These are phyloP conservation scores for Atta colombica DNA, from an alignment of 1,140 invertebrate species.

Conservation along the genomic window DNA sequence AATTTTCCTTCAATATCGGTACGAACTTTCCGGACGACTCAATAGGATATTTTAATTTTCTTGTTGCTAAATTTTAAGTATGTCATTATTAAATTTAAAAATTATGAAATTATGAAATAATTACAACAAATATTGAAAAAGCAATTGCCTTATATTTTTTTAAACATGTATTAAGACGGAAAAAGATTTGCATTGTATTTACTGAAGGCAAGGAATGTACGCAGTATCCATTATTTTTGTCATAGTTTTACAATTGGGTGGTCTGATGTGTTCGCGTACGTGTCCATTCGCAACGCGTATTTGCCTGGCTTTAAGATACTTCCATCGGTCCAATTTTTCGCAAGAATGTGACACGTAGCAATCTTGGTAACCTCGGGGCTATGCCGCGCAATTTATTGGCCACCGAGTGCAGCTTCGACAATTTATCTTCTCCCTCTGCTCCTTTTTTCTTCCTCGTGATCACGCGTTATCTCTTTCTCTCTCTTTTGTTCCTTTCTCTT, in stretches of 20 bases:
- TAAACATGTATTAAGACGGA: neutral
- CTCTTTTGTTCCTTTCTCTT: neutral
- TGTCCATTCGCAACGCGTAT: constrained; percentile 71
- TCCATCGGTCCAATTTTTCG: constrained; percentile 77
- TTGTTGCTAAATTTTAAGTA: neutral
- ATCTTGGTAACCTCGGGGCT: constrained; percentile 77
- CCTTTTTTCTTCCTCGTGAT: constrained; percentile 20
- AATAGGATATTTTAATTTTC: neutral
- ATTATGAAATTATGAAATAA: neutral
- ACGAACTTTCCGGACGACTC: too few species aligned
- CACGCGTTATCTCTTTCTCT: neutral
- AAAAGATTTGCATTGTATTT: constrained; percentile 1
- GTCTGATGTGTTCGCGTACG: constrained; percentile 60
- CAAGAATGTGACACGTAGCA: constrained; percentile 79
- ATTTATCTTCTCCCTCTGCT: constrained; percentile 74
- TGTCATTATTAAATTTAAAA: constrained; percentile 9
- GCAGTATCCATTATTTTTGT: constrained; percentile 42
- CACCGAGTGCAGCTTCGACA: constrained; percentile 74
- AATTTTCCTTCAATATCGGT: too few species aligned
- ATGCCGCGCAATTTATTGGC: constrained; percentile 74
- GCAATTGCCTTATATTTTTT: constrained; percentile 9
- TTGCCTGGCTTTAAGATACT: constrained; percentile 74
- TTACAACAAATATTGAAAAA: neutral
- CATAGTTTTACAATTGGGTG: constrained; percentile 62
- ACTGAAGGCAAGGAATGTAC: neutral